Percentiles rank a stretch among this genome's conserved stretches.
phyloP scores from a whole-genome alignment of 2,888 invertebrate genomes.

The Cephus spinipes region DNA sequence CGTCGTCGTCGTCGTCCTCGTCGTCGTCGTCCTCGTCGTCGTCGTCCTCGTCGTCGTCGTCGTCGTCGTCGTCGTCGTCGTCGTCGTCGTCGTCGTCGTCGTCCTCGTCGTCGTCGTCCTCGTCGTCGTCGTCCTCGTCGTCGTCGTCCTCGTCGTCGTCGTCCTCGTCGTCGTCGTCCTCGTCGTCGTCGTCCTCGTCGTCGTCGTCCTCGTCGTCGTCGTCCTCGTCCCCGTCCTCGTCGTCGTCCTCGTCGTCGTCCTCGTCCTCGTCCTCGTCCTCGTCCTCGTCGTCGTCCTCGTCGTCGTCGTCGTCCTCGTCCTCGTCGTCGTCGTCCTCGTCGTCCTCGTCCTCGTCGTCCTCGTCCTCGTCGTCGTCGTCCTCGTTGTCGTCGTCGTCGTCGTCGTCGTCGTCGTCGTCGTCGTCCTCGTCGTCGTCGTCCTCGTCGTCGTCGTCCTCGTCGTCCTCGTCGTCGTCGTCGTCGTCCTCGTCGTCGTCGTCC shows the following conservation, averaged over 20 bases:
- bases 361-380: not conserved
- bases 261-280: conserved; percentile 6
- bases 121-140: not conserved
- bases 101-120: conserved; percentile 3
- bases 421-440: not conserved
- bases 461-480: not conserved
- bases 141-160: not conserved
- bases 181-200: not conserved
- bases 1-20: not conserved
- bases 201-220: not conserved
- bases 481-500: conserved; percentile 1
- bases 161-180: not conserved
- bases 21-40: not conserved
- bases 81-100: conserved; percentile 1
- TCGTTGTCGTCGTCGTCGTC: no score
- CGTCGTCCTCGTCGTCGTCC: not conserved
- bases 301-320: no score
- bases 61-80: conserved; percentile 1
- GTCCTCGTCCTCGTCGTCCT: not conserved
- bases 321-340: not conserved
- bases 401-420: not conserved
- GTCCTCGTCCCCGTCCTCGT: not conserved
- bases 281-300: not conserved
- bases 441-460: conserved; percentile 1
- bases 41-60: not conserved